Conservation (phyloP, 2,888 invertebrate species). For the Octonoba sinensis region DNA sequence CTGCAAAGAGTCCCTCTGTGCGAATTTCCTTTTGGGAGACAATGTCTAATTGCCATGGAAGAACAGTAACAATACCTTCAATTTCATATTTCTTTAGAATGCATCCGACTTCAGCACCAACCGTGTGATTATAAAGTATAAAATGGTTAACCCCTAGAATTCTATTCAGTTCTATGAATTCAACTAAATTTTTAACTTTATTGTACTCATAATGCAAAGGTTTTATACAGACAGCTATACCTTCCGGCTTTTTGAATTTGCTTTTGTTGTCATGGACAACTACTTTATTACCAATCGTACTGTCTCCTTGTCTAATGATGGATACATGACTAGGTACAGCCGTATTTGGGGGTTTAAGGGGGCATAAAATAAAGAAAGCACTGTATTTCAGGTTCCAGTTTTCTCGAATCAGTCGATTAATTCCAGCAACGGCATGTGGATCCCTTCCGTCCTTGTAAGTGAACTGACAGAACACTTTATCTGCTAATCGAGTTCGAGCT, state of each 20-base stretch:
- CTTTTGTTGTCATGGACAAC: slow-evolving; percentile 76
- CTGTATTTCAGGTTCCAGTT: slow-evolving; percentile 91
- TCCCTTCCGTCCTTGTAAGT: slow-evolving; percentile 72
- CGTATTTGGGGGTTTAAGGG: slow-evolving; percentile 69
- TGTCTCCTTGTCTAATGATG: slow-evolving; percentile 74
- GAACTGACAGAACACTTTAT: slow-evolving; percentile 77
- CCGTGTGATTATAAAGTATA: slow-evolving; percentile 90
- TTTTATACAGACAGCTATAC: slow-evolving; percentile 83
- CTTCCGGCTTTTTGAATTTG: slow-evolving; percentile 67
- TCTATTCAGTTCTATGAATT: slow-evolving; percentile 89
- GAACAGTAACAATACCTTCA: slow-evolving; percentile 79
- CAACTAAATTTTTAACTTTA: slow-evolving; percentile 78
- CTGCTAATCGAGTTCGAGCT: slow-evolving; percentile 87
- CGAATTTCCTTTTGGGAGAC: slow-evolving; percentile 90
- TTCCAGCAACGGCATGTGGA: slow-evolving; percentile 65
- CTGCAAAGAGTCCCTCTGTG: slow-evolving; percentile 91
- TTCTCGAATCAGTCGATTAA: slow-evolving; percentile 82
- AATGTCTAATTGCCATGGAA: slow-evolving; percentile 85
- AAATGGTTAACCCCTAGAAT: slow-evolving; percentile 88
- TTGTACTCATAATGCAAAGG: slow-evolving; percentile 91
- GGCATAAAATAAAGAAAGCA: slow-evolving; percentile 88
- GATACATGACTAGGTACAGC: slow-evolving; percentile 79
- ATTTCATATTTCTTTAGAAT: slow-evolving; percentile 79
- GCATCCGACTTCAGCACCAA: slow-evolving; percentile 84
- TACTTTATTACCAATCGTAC: slow-evolving; percentile 77